A percentile compares a stretch with the other conserved stretches of the same genome.
These are phyloP conservation scores for Danio aesculapii DNA, from an alignment of 2,797 vertebrate genomes.

Conservation along the genomic window DNA sequence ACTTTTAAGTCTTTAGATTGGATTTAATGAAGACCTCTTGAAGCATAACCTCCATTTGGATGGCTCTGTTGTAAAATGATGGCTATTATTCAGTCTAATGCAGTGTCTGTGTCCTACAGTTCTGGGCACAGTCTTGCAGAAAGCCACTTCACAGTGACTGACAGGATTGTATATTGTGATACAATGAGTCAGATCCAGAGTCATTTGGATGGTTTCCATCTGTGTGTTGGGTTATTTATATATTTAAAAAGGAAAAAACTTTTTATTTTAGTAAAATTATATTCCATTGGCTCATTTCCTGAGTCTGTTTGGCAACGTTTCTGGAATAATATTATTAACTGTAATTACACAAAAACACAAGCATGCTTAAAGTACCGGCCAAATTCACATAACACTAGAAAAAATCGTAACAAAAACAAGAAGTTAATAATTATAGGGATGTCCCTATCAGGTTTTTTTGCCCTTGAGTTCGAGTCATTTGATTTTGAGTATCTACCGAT, in stretches of 20 bases:
- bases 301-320: background rate
- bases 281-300: background rate
- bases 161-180: slow-evolving; percentile 26
- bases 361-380: background rate
- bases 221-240: background rate
- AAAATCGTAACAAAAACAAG: background rate
- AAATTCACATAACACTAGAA: background rate
- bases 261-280: too few species aligned
- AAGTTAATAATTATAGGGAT: background rate
- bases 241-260: background rate
- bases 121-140: slow-evolving; percentile 2
- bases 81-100: slow-evolving; percentile 37
- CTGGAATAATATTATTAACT: background rate
- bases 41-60: slow-evolving; percentile 33
- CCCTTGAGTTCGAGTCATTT: too few species aligned
- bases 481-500: too few species aligned
- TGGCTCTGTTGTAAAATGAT: slow-evolving; percentile 38
- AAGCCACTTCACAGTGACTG: slow-evolving; percentile 25
- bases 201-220: slow-evolving; percentile 8
- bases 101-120: background rate
- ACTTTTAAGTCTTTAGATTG: slow-evolving; percentile 26
- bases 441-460: too few species aligned
- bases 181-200: background rate
- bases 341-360: background rate
- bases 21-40: slow-evolving; percentile 36